Conservation (phyloP, 2,797 vertebrate genomes). For the Esox masquinongy region DNA sequence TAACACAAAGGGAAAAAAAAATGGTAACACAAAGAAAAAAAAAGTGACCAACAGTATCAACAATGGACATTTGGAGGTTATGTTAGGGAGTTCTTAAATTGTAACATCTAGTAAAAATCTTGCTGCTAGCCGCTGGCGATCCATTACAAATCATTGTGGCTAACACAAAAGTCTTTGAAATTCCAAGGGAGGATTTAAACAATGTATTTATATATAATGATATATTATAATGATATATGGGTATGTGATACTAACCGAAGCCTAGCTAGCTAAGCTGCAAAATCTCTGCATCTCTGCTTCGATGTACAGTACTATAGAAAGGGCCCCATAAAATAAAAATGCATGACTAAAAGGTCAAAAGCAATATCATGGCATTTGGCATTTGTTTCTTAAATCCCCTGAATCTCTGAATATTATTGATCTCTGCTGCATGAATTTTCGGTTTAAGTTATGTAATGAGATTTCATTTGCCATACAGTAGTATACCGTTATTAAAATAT, state of each 20-base stretch:
- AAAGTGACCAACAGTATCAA: too few species aligned
- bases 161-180: too few species aligned
- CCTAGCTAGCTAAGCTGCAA: slow-evolving; percentile 7
- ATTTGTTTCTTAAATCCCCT: slow-evolving; percentile 57
- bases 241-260: slow-evolving; percentile 1
- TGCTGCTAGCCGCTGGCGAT: too few species aligned
- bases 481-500: slow-evolving; percentile 63
- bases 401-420: slow-evolving; percentile 63
- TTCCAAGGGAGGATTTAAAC: too few species aligned
- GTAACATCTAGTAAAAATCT: too few species aligned
- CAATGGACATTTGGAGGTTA: too few species aligned
- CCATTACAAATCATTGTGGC: too few species aligned
- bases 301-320: slow-evolving; percentile 41
- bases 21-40: too few species aligned
- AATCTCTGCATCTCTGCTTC: slow-evolving; percentile 40
- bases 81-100: too few species aligned
- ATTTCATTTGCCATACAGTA: slow-evolving; percentile 39
- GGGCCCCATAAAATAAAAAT: slow-evolving; percentile 41
- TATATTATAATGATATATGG: too few species aligned
- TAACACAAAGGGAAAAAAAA: too few species aligned
- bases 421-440: slow-evolving; percentile 57
- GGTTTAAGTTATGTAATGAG: slow-evolving; percentile 66
- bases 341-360: slow-evolving; percentile 62
- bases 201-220: too few species aligned
- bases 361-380: slow-evolving; percentile 44